These are phyloP conservation scores for Cyanistes caeruleus DNA, from an alignment of 2,113 vertebrate species.

Conservation along the genomic window DNA sequence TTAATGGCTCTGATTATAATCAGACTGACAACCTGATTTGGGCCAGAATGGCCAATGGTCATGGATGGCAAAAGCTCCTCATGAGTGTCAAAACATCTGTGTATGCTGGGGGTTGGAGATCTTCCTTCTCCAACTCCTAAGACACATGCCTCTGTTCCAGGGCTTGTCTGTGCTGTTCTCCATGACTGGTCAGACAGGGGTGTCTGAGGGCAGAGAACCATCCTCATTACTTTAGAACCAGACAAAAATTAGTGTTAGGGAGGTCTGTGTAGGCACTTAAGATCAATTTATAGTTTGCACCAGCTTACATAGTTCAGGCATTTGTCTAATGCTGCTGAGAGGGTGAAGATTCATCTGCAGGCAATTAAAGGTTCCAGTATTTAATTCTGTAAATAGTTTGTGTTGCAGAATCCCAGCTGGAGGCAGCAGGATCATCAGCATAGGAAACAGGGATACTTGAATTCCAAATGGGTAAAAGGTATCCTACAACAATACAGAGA, in stretches of 20 bases:
- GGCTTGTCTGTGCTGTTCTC: neutral
- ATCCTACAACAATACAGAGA: neutral
- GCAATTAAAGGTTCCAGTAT: neutral
- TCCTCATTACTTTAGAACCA: neutral
- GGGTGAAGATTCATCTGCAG: neutral
- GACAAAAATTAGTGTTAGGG: neutral
- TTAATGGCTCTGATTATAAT: neutral
- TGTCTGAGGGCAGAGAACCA: neutral
- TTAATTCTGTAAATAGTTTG: neutral
- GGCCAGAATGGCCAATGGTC: neutral
- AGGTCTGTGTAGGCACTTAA: neutral
- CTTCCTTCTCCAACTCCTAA: neutral
- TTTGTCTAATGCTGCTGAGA: neutral
- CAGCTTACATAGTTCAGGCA: neutral
- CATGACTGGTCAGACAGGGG: neutral
- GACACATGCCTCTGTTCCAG: neutral
- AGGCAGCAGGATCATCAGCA: slow-evolving; percentile 6
- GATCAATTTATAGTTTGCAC: neutral
- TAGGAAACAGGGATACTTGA: neutral
- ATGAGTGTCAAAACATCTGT: neutral
- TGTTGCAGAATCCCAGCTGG: slow-evolving; percentile 14
- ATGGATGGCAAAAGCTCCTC: neutral
- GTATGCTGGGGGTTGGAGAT: neutral
- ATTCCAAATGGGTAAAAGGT: slow-evolving; percentile 65
- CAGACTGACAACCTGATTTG: neutral